Conservation (phyloP, 2,888 invertebrate species). For the Drosophila percnosoma region DNA sequence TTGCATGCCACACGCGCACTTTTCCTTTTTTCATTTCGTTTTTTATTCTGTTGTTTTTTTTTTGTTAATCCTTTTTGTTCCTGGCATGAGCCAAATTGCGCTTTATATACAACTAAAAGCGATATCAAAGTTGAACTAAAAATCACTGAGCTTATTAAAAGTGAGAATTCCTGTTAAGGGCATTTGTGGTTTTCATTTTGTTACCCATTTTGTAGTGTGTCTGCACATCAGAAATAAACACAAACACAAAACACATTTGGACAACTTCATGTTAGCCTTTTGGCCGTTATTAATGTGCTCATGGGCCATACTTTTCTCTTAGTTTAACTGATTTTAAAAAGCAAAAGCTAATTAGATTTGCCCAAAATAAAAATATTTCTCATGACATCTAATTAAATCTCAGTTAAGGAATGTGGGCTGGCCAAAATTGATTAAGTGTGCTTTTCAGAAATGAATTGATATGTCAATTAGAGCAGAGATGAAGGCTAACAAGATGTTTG, state of each 20-base stretch:
- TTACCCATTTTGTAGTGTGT: background rate
- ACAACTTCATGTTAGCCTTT: background rate
- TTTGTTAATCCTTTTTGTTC: background rate
- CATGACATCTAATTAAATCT: background rate
- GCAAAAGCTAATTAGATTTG: background rate
- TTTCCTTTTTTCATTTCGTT: constrained; percentile 11
- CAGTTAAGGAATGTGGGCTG: background rate
- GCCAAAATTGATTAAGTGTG: background rate
- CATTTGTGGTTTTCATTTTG: constrained; percentile 21
- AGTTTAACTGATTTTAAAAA: background rate
- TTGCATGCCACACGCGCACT: constrained; percentile 72
- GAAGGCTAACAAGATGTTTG: background rate
- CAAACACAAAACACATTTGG: background rate
- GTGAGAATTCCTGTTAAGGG: constrained; percentile 6
- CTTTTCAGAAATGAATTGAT: background rate
- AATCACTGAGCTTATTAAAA: constrained; percentile 11
- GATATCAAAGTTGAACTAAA: constrained; percentile 23
- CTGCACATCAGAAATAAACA: background rate
- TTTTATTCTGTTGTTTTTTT: background rate
- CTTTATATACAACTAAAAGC: constrained; percentile 22
- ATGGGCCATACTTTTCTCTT: background rate
- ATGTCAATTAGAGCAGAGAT: background rate
- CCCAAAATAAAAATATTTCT: background rate
- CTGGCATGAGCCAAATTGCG: constrained; percentile 17
- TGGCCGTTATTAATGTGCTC: background rate